Evolutionary conservation across 2,888 invertebrate species (phyloP).

Genomic region (Drosophila acutilabella): DNA sequence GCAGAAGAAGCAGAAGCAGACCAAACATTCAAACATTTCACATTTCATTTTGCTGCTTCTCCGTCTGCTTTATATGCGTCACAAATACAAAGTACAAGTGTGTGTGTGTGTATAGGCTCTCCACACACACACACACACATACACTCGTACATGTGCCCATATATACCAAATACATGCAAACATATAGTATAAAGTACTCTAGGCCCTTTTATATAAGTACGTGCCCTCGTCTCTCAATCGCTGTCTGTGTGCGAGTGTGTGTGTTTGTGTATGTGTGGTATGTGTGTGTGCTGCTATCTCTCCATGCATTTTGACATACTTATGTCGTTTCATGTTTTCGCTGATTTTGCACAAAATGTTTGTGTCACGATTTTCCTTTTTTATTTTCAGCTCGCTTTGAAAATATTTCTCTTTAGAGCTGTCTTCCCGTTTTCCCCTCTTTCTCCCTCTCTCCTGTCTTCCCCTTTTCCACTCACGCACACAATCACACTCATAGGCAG

Average conservation of each 20-base stretch:
- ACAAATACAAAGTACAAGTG: constrained; percentile 52
- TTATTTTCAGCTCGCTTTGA: constrained; percentile 55
- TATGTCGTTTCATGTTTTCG: constrained; percentile 80
- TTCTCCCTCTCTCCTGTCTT: neutral
- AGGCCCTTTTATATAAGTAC: constrained; percentile 76
- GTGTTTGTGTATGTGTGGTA: constrained; percentile 21
- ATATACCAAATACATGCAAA: constrained; percentile 28
- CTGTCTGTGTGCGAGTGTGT: constrained; percentile 24
- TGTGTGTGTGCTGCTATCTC: constrained; percentile 53
- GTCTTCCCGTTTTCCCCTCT: neutral
- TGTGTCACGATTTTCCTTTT: constrained; percentile 58
- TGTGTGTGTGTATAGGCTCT: constrained; percentile 25
- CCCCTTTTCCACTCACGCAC: neutral
- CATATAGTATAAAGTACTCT: constrained; percentile 69
- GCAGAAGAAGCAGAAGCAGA: constrained; percentile 47
- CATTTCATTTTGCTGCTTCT: constrained; percentile 62
- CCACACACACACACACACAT: constrained; percentile 30
- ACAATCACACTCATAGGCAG: neutral
- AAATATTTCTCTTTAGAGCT: constrained; percentile 56
- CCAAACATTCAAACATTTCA: constrained; percentile 73
- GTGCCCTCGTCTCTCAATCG: constrained; percentile 60
- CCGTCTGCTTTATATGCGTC: constrained; percentile 56
- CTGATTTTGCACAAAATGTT: constrained; percentile 77
- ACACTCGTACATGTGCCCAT: constrained; percentile 22
- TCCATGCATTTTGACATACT: constrained; percentile 80